A percentile compares a stretch with the other conserved stretches of the same genome.
Evolutionary conservation across 2,888 invertebrate species (phyloP).

Genomic region (Acleris sparsana): DNA sequence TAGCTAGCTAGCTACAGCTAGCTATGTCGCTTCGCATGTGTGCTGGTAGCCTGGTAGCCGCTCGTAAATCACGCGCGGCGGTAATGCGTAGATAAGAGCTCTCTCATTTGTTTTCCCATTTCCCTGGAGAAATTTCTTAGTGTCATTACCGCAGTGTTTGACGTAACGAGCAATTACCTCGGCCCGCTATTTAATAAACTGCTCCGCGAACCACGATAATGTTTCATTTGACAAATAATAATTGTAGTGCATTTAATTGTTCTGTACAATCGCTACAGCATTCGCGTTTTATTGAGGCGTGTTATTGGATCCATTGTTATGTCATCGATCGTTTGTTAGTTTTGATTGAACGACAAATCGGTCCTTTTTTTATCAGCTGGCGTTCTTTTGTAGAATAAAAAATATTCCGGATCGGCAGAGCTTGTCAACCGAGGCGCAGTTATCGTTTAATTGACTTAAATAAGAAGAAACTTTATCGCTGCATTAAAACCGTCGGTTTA

Average conservation of each 20-base stretch:
- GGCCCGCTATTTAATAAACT: constrained; percentile 35
- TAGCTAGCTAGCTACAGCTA: constrained; percentile 1
- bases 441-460: constrained; percentile 20
- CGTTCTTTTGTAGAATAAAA: constrained; percentile 7
- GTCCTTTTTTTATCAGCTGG: not conserved
- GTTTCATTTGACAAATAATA: constrained; percentile 28
- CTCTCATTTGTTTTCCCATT: constrained; percentile 81
- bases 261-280: constrained; percentile 8
- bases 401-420: not conserved
- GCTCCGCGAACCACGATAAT: constrained; percentile 21
- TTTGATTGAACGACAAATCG: constrained; percentile 10
- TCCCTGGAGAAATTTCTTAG: constrained; percentile 78
- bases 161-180: constrained; percentile 70
- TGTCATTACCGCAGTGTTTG: constrained; percentile 70
- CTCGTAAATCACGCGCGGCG: constrained; percentile 75
- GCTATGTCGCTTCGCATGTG: constrained; percentile 51
- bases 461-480: constrained; percentile 16
- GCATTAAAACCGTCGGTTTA: constrained; percentile 11
- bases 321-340: constrained; percentile 3
- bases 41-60: constrained; percentile 56
- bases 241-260: constrained; percentile 20
- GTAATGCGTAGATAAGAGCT: constrained; percentile 81
- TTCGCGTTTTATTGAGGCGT: constrained; percentile 3
- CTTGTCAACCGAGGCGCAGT: constrained; percentile 11
- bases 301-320: constrained; percentile 19